Percentiles rank a stretch among this genome's conserved stretches.
Evolutionary conservation across 2,113 vertebrate species (phyloP).

Genomic region (Urocolius indicus): DNA sequence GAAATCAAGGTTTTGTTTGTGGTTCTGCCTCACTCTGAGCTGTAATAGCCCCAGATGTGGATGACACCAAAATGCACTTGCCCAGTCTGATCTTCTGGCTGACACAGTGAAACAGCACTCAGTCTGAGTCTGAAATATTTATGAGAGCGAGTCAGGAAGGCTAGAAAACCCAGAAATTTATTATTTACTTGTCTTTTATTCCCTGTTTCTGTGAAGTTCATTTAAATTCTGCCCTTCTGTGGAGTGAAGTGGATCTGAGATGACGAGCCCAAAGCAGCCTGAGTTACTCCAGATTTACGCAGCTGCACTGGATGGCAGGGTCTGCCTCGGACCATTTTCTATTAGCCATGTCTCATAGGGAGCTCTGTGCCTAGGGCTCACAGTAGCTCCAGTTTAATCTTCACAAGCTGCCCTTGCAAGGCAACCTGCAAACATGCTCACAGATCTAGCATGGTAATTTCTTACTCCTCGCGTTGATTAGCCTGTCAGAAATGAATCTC

Average conservation of each 20-base stretch:
- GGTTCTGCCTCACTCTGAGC: background rate
- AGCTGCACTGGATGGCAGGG: background rate
- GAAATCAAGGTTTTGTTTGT: background rate
- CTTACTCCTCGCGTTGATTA: background rate
- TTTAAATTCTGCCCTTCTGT: background rate
- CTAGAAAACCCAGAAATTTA: constrained; percentile 15
- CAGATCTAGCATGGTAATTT: background rate
- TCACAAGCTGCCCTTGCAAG: background rate
- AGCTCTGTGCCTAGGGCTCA: background rate
- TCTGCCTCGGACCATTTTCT: background rate
- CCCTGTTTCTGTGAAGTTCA: background rate
- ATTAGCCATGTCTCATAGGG: background rate
- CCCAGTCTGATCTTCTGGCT: background rate
- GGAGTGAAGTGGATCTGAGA: background rate
- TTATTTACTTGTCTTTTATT: constrained; percentile 21
- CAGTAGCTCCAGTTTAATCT: background rate
- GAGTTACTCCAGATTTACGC: background rate
- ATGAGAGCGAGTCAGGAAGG: constrained; percentile 4
- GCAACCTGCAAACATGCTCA: background rate
- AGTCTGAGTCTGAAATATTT: constrained; percentile 2
- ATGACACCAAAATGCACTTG: background rate
- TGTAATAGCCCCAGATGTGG: fast-evolving
- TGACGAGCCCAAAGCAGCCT: background rate
- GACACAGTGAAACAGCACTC: background rate
- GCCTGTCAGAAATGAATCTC: background rate